Conservation (phyloP, 2,888 invertebrate species). For the Megalurothrips usitatus region DNA sequence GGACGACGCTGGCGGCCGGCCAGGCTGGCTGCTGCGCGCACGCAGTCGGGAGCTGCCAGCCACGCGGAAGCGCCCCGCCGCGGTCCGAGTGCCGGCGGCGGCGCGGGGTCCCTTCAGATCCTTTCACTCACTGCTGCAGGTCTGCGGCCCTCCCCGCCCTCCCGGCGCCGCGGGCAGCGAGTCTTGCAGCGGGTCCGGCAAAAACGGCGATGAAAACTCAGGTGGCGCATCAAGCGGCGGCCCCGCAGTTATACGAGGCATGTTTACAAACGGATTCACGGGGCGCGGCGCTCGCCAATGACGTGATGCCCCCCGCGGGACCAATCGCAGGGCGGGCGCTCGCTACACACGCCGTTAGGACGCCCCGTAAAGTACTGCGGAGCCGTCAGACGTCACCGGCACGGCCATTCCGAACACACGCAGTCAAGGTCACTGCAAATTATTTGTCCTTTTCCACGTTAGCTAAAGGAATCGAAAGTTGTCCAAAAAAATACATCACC, state of each 20-base stretch:
- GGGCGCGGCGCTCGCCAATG: not conserved
- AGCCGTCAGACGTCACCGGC: too few species aligned
- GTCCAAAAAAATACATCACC: too few species aligned
- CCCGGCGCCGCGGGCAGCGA: too few species aligned
- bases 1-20: not conserved
- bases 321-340: not conserved
- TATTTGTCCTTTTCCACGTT: too few species aligned
- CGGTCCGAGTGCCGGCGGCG: not conserved
- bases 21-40: not conserved
- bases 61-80: not conserved
- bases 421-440: too few species aligned
- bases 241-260: not conserved
- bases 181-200: too few species aligned
- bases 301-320: not conserved
- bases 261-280: conserved; percentile 17
- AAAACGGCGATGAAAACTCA: too few species aligned
- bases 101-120: not conserved
- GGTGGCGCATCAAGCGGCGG: not conserved
- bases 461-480: too few species aligned
- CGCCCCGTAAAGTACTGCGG: too few species aligned
- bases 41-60: not conserved
- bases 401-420: too few species aligned
- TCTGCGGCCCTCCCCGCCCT: too few species aligned
- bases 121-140: not conserved
- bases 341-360: too few species aligned